Evolutionary conservation across 2,888 invertebrate species (phyloP), one percentile per base, ranked within the genome.

Genomic region (Dolichopus griseipennis): DNA sequence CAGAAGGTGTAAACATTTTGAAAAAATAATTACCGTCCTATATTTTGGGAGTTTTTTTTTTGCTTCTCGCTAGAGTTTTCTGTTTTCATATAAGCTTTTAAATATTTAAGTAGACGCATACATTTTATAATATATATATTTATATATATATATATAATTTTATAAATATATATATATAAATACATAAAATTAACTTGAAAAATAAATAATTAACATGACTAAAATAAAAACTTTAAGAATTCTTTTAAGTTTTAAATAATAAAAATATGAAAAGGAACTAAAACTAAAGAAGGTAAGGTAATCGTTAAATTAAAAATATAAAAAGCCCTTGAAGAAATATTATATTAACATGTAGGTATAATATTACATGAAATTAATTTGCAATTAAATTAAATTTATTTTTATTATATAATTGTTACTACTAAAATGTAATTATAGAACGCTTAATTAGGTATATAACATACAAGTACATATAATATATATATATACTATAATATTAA

Each of bases 11-110:
- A 67, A 67, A 68, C 66, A 66, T 69, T 65, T 65, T 61, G 61
- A 66, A 61, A 65, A 69, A 68, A 70, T 62, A 70, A 66, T 69
- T 73, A 72, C 70, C 69, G 72, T 68, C 71, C 21, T 22, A 62
- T 22, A 62, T 21, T 21, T 62, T 64, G 33, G 34, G 34, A 64
- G 34, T 34, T 34, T 64, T 64, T 37, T 37, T 37, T 37, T 69
- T 68, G 71, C 70, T 70, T 70, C 72, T 72, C 72, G 73, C 73
- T 68, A 69, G 67, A 71, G 72, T 75, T 73, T 74, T 75, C 75
- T 76, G 77, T 75, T 77, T 73, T 77, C 77, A 76, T 78, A 78
- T 77, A 76, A 75, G 76, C 76, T 74, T 64, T 70, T 52, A n/a
- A 41, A 18, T 52, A 10, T 76, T 70, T 71, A 73, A 67, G 72